phyloP scores from a whole-genome alignment of 2,888 invertebrate genomes.

The Microplitis deprimator region DNA sequence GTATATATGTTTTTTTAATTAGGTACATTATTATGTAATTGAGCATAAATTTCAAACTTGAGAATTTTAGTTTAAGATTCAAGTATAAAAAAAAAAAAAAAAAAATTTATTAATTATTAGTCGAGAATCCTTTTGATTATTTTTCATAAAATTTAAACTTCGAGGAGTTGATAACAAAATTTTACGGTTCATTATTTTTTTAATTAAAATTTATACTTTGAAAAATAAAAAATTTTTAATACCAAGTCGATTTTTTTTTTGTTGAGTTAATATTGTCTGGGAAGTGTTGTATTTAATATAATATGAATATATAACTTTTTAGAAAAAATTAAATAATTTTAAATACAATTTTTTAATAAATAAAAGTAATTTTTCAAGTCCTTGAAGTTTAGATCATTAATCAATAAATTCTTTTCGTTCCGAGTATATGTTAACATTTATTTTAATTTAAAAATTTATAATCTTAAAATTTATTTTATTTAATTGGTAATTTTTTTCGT shows the following conservation, averaged over 20 bases:
- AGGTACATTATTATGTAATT: conserved; percentile 53
- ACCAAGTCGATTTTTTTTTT: too few species aligned
- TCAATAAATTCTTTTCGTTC: neutral
- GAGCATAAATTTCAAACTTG: conserved; percentile 54
- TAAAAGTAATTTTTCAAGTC: neutral
- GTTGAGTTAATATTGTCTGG: too few species aligned
- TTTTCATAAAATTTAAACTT: neutral
- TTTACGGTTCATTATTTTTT: too few species aligned
- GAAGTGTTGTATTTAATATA: too few species aligned
- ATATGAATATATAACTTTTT: too few species aligned
- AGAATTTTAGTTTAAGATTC: conserved; percentile 33
- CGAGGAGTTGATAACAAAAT: neutral
- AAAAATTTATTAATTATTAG: neutral
- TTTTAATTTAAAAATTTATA: neutral
- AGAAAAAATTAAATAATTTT: too few species aligned
- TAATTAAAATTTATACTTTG: too few species aligned
- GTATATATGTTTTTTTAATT: conserved; percentile 2
- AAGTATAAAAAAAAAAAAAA: neutral
- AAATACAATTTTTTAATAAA: neutral
- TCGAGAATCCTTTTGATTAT: conserved; percentile 22
- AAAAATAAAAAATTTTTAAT: too few species aligned
- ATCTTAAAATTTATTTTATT: neutral
- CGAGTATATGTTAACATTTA: neutral
- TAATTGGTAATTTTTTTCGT: conserved; percentile 14
- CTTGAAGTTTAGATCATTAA: neutral